A percentile compares a stretch with the other conserved stretches of the same genome.
Conservation (phyloP, 2,797 vertebrate genomes). For the Orientallactaga sibirica region DNA sequence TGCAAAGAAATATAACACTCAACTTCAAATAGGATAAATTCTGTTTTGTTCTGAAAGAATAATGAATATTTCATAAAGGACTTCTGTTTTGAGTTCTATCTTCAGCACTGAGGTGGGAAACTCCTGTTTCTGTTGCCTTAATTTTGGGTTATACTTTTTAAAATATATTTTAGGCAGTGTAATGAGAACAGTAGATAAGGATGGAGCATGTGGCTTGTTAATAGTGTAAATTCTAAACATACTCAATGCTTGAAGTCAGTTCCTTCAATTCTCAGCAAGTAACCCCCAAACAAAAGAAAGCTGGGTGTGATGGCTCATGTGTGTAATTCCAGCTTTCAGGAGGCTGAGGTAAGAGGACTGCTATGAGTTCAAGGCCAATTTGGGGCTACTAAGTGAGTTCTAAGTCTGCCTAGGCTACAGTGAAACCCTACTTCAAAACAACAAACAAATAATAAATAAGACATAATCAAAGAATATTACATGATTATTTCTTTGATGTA, state of each 20-base stretch:
- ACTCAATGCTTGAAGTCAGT: neutral
- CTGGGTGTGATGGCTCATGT: too few relatives aligned
- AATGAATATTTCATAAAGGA: slow-evolving; percentile 10
- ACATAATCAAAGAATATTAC: neutral
- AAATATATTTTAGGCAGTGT: slow-evolving; percentile 32
- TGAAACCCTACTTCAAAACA: neutral
- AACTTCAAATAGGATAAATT: slow-evolving; percentile 50
- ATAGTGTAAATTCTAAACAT: neutral
- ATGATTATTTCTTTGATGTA: neutral
- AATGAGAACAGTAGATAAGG: neutral
- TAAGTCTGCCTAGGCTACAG: too few relatives aligned
- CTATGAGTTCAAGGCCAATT: too few relatives aligned
- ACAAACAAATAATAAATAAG: neutral
- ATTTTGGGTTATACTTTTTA: slow-evolving; percentile 48
- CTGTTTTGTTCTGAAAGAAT: neutral
- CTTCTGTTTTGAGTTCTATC: neutral
- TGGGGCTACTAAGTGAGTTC: too few relatives aligned
- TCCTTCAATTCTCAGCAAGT: neutral
- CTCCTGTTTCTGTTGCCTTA: slow-evolving; percentile 4
- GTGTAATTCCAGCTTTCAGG: too few relatives aligned
- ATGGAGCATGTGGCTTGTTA: neutral
- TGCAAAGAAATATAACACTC: neutral
- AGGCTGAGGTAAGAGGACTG: too few relatives aligned
- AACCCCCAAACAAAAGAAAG: neutral
- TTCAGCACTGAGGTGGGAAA: neutral